Evolutionary conservation across 2,113 vertebrate species (phyloP).

Genomic region (Oryctolagus cuniculus): DNA sequence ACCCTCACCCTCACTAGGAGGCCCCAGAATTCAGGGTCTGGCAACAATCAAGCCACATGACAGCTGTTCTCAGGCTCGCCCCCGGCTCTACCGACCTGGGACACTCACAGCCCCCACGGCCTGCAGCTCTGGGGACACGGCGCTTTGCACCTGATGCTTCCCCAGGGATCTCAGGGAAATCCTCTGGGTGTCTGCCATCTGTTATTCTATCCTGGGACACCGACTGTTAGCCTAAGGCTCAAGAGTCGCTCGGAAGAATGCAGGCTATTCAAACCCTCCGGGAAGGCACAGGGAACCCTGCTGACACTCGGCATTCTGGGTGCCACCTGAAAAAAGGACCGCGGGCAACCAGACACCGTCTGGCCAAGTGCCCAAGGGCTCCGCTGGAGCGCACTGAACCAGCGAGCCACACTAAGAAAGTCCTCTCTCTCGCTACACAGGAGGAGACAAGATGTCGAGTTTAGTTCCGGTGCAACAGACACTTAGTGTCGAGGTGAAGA

Average conservation of each 20-base stretch:
- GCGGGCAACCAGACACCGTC: neutral
- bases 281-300: neutral
- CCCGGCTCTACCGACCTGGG: rapidly evolving
- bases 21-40: neutral
- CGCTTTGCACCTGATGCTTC: rapidly evolving
- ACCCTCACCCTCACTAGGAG: neutral
- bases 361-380: neutral
- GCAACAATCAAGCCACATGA: too few relatives aligned
- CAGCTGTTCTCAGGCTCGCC: rapidly evolving
- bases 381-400: neutral
- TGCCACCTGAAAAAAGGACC: neutral
- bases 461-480: neutral
- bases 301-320: neutral
- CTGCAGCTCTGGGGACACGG: rapidly evolving
- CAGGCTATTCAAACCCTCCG: neutral
- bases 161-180: neutral
- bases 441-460: neutral
- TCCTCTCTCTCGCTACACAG: neutral
- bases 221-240: neutral
- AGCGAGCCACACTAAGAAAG: neutral
- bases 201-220: neutral
- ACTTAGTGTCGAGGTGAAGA: too few relatives aligned
- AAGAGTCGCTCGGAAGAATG: neutral
- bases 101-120: neutral
- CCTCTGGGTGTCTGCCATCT: neutral